phyloP scores from a whole-genome alignment of 2,113 vertebrate genomes.

The Chlamydotis undulata region DNA sequence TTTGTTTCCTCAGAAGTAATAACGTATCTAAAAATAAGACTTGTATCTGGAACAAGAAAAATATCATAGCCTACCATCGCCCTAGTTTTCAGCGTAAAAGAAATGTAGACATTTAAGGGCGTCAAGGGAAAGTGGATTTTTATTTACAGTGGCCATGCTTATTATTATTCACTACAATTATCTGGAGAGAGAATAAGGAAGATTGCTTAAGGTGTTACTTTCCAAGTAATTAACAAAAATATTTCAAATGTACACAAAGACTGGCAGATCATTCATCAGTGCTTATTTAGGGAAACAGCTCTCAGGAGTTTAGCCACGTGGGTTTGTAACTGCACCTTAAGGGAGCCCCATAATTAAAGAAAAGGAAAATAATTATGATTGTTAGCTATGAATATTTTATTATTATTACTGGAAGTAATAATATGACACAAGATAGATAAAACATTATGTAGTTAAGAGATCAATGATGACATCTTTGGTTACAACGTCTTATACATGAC shows the following conservation, averaged over 20 bases:
- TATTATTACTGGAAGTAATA: not conserved
- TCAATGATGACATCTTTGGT: fast-evolving
- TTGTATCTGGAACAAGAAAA: constrained; percentile 36
- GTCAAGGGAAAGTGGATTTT: constrained; percentile 38
- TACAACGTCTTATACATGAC: not conserved
- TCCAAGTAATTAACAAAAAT: constrained; percentile 52
- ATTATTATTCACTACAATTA: constrained; percentile 25
- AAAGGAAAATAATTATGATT: constrained; percentile 12
- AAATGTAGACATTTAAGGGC: not conserved
- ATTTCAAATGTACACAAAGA: not conserved
- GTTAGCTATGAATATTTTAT: not conserved
- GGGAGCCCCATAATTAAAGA: not conserved
- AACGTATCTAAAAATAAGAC: constrained; percentile 45
- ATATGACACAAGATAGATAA: not conserved
- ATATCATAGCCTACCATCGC: not conserved
- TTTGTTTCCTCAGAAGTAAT: constrained; percentile 53
- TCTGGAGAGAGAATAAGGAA: constrained; percentile 2
- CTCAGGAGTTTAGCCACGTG: not conserved
- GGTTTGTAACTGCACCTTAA: not conserved
- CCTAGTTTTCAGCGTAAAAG: constrained; percentile 16
- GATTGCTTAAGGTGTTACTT: constrained; percentile 34
- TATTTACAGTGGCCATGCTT: constrained; percentile 36
- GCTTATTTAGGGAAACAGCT: not conserved
- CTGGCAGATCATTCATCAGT: constrained; percentile 9
- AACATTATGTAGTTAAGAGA: not conserved